Base-by-base conservation (phyloP, 2,888 invertebrate species). In the Oligia fasciuncula region DNA sequence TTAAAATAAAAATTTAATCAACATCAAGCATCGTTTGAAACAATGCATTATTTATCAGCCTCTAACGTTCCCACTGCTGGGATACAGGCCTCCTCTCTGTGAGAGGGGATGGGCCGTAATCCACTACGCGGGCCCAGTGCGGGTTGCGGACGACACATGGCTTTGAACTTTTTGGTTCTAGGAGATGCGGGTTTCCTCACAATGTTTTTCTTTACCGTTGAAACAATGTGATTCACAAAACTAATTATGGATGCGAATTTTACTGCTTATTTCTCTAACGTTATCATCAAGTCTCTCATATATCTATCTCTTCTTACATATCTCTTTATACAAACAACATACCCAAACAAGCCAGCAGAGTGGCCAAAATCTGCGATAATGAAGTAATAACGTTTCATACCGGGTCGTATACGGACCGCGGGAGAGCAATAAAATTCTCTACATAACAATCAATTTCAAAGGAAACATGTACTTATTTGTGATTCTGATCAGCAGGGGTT, bases 371-470 rank as follows among this genome's bases (percentile, higher is more conserved):
- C 57, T 40, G 14, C 29, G 43, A 69, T 82, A 54, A 54, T 74
- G 49, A 82, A 79, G 57, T 51, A 6, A 69, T 82, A 79, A 72
- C 54, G 13, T 23, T 8, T 40, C 46, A 13, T 43, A 46, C 4
- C 23, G 49, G 57, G 4, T 72, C 71, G 66, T 82, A 79, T 78
- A 65, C 23, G 63, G 49, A 74, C 74, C 46, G 54, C 73, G 66
- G n/a, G 71, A 62, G 70, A 14, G 71, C 74, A 85, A 88, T 89
- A 86, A 90, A 90, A 87, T 86, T 88, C 49, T 73, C 67, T 76
- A 85, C 74, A 89, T 88, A 90, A 88, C 89, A 89, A 91, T 91
- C 88, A 90, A 90, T 90, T 90, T 89, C 81, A 78, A 66, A 54
- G 80, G 62, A n/a, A 71, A 77, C 60, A 66, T 69, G 70, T 67